Percentiles rank a stretch among this genome's conserved stretches.
Conservation (phyloP, 1,140 invertebrate genomes). For the Eriosoma lanigerum region DNA sequence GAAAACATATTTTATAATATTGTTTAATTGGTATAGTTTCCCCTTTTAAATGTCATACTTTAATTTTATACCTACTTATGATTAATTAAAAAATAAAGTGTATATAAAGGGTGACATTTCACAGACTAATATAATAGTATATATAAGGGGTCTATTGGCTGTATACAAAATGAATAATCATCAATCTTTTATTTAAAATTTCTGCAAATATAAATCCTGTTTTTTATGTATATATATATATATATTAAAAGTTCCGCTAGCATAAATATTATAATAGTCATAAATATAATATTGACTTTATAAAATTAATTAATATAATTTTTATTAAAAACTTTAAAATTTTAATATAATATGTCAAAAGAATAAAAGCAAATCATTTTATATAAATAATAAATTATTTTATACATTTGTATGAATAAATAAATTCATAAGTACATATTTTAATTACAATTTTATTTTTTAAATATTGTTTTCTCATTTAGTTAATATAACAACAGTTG, state of each 20-base stretch:
- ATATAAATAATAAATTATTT: background rate
- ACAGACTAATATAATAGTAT: conserved; percentile 19
- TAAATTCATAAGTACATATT: background rate
- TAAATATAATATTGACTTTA: background rate
- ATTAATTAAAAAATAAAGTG: conserved; percentile 15
- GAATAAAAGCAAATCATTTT: background rate
- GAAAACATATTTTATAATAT: conserved; percentile 1
- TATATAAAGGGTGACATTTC: conserved; percentile 14
- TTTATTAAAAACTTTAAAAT: background rate
- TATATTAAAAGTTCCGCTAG: background rate
- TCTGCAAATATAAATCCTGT: conserved; percentile 9
- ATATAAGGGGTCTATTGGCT: too few relatives aligned
- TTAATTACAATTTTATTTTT: background rate
- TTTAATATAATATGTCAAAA: background rate
- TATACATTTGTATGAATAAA: background rate
- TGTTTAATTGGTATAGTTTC: background rate
- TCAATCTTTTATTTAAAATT: conserved; percentile 21
- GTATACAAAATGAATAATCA: conserved; percentile 22
- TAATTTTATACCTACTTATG: conserved; percentile 1
- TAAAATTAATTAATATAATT: conserved; percentile 3
- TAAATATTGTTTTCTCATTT: background rate
- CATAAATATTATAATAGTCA: background rate
- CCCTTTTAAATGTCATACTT: background rate
- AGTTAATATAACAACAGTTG: too few relatives aligned
- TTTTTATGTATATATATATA: too few relatives aligned